phyloP scores from a whole-genome alignment of 2,797 vertebrate genomes.

The Balearica regulorum region DNA sequence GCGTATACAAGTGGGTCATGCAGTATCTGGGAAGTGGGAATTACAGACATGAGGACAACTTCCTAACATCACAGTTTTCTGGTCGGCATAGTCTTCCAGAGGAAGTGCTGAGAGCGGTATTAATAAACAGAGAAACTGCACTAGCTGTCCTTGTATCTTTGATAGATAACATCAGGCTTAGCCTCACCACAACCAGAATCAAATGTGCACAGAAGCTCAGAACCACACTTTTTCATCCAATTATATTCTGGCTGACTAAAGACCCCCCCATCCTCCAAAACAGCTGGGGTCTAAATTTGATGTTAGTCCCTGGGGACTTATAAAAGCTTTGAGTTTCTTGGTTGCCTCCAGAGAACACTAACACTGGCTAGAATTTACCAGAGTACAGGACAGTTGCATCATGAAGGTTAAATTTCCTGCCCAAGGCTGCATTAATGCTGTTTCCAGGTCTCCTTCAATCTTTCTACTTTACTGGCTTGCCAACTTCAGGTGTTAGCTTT shows the following conservation, averaged over 20 bases:
- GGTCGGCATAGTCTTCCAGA: neutral
- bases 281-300: neutral
- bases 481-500: neutral
- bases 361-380: neutral
- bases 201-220: neutral
- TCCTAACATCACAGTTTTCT: neutral
- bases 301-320: neutral
- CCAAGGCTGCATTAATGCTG: neutral
- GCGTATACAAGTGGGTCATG: neutral
- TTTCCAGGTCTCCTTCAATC: slow-evolving; percentile 2
- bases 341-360: neutral
- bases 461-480: neutral
- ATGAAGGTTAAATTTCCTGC: neutral
- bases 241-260: neutral
- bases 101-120: neutral
- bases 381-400: neutral
- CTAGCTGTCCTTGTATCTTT: neutral
- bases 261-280: neutral
- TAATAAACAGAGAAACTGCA: neutral
- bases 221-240: neutral
- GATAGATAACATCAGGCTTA: neutral
- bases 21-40: neutral
- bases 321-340: slow-evolving; percentile 1
- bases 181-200: neutral
- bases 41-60: neutral